Evolutionary conservation across 2,888 invertebrate species (phyloP).

Genomic region (Sinopyrophorus schimmeli): DNA sequence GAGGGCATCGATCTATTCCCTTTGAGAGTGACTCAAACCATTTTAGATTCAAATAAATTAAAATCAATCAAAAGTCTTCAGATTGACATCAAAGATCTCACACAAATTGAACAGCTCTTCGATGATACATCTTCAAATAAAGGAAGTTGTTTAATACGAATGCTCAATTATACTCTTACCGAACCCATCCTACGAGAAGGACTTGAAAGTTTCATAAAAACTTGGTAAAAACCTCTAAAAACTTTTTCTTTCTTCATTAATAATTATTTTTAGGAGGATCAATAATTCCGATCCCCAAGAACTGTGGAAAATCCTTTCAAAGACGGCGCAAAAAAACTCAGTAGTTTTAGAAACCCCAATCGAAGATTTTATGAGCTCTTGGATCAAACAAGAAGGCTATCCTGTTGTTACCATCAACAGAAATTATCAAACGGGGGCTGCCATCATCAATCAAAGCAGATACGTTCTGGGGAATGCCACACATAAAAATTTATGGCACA

Average conservation of each 20-base stretch:
- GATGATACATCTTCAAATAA: constrained; percentile 53
- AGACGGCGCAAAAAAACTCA: too few relatives aligned
- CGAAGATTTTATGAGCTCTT: constrained; percentile 68
- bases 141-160: constrained; percentile 62
- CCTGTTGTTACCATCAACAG: constrained; percentile 65
- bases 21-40: constrained; percentile 59
- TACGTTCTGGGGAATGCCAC: constrained; percentile 44
- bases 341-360: too few relatives aligned
- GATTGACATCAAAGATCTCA: constrained; percentile 57
- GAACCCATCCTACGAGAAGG: constrained; percentile 60
- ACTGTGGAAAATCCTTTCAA: too few relatives aligned
- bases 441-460: constrained; percentile 58
- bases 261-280: too few relatives aligned
- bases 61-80: constrained; percentile 63
- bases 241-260: too few relatives aligned
- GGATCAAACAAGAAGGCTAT: constrained; percentile 73
- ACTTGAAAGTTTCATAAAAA: constrained; percentile 59
- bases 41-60: constrained; percentile 60
- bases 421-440: constrained; percentile 57
- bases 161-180: constrained; percentile 63
- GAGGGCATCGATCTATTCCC: constrained; percentile 60
- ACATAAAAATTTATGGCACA: constrained; percentile 58
- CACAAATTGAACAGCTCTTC: constrained; percentile 64
- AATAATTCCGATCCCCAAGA: too few relatives aligned
- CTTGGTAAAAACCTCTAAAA: constrained; percentile 56